Evolutionary conservation across 2,888 invertebrate genomes (phyloP).

Genomic region (Meliscaeva auricollis): DNA sequence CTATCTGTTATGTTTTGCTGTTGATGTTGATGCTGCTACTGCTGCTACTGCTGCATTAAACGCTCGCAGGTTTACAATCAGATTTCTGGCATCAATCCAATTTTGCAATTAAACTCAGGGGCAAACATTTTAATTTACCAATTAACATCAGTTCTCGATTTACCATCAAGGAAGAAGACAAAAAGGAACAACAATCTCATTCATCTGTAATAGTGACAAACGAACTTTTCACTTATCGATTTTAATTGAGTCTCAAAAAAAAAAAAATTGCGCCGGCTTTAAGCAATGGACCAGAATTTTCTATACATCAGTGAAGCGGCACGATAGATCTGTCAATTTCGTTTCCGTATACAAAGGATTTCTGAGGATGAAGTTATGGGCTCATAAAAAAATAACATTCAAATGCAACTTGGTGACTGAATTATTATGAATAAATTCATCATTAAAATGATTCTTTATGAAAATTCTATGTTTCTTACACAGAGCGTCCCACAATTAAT

Average conservation of each 20-base stretch:
- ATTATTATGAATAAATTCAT: no score
- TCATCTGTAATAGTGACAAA: not conserved
- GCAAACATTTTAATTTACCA: conserved; percentile 69
- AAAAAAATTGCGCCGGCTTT: conserved; percentile 23
- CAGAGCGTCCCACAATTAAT: no score
- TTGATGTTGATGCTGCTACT: no score
- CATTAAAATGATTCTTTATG: no score
- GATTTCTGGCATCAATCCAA: conserved; percentile 60
- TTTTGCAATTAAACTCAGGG: conserved; percentile 61
- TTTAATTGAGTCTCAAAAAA: conserved; percentile 50
- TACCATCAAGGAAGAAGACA: not conserved
- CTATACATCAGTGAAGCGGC: not conserved
- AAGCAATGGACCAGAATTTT: not conserved
- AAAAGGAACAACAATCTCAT: not conserved
- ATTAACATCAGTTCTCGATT: conserved; percentile 44
- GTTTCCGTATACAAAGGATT: no score
- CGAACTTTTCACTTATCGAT: conserved; percentile 38
- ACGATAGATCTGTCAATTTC: not conserved
- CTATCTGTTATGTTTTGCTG: conserved; percentile 33
- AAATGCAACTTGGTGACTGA: no score
- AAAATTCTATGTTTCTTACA: no score
- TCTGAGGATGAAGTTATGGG: no score
- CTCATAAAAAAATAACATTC: no score
- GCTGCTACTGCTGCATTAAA: not conserved
- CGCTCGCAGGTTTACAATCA: conserved; percentile 35